Conservation (phyloP, 1,140 invertebrate genomes). For the Tenebrio molitor region DNA sequence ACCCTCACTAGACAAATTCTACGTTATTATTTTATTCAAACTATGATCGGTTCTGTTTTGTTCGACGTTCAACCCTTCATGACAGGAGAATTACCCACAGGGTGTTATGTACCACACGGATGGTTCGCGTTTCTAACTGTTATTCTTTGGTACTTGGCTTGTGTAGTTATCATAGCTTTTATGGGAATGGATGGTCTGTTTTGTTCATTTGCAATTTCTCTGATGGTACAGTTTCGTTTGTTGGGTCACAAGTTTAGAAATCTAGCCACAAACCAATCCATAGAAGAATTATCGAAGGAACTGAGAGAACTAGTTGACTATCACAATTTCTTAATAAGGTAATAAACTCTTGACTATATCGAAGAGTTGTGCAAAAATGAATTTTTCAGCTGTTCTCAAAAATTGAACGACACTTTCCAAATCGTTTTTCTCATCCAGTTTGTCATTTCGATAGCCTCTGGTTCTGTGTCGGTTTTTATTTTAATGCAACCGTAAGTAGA, state of each 20-base stretch:
- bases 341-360: neutral
- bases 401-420: neutral
- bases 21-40: neutral
- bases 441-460: neutral
- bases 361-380: neutral
- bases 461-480: neutral
- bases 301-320: neutral
- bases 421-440: neutral
- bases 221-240: neutral
- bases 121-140: neutral
- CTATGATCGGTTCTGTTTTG: neutral
- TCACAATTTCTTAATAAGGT: neutral
- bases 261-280: no score
- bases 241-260: neutral
- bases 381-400: neutral
- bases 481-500: conserved; percentile 4
- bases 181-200: neutral
- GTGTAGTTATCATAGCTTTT: neutral
- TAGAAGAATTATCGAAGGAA: no score
- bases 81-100: neutral
- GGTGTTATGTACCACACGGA: neutral
- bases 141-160: neutral
- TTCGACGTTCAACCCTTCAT: neutral
- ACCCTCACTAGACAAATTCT: neutral
- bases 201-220: neutral